Evolutionary conservation across 2,113 vertebrate genomes (phyloP), one percentile per base, ranked within the genome.

Genomic region (Hippocampus abdominalis): DNA sequence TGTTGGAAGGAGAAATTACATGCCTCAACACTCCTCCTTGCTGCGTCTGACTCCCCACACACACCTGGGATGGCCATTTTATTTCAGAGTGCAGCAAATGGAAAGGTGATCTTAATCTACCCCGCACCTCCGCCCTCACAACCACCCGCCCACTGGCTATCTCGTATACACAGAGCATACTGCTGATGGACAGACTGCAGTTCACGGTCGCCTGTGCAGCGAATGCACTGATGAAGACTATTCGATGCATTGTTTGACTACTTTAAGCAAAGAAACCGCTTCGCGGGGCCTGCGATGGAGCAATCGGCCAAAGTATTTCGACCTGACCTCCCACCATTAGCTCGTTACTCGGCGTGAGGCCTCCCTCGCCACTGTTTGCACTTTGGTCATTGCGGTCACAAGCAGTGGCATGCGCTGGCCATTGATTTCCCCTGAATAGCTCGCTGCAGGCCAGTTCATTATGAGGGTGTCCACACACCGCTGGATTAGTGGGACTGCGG

Each of bases 91-190:
- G 79, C 81, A 83, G 88, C 87, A 89, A 90, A 92, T 88, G 88
- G 89, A 92, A 93, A 90, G 88, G 87, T 87, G 84, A 91, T 91
- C 88, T 89, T 90, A 90, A 91, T 92, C 89, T 90, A 72, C 77
- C 77, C 86, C 77, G 80, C 78, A 82, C 84, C 79, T 57, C 82
- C 40, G 12, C 63, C 42, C 63, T 85, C 70, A 69, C 67, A 53
- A 59, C 64, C 48, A 51, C 64, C 62, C 36, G 61, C 64, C 68
- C 51, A 66, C 70, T 73, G 64, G 51, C 73, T 73, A 75, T 84
- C 79, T 88, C 82, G 80, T 86, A 80, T 79, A 83, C 85, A 84
- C 81, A 71, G 81, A 68, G 74, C 70, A 72, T 49, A 66, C 49
- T 8, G 69, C 83, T 81, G 90, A 90, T 80, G 79, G 87, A 86